Percentiles rank a stretch among this genome's conserved stretches.
phyloP scores from a whole-genome alignment of 2,113 vertebrate genomes.

The Trachemys scripta region DNA sequence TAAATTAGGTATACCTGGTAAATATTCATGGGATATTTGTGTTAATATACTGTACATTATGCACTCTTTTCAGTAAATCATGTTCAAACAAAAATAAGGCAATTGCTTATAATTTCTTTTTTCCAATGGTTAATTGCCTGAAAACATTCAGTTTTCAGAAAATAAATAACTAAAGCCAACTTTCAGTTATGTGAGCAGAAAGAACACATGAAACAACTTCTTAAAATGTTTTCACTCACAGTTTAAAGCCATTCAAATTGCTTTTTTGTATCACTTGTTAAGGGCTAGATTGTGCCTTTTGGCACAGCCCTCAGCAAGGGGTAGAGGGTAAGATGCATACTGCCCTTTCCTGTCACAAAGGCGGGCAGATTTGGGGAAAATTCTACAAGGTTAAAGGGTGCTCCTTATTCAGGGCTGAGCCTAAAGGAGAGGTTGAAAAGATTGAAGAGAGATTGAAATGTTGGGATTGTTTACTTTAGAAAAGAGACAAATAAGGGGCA shows the following conservation, averaged over 20 bases:
- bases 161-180: slow-evolving; percentile 47
- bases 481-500: not conserved
- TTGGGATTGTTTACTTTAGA: not conserved
- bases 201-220: slow-evolving; percentile 11
- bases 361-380: not conserved
- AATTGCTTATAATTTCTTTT: slow-evolving; percentile 34
- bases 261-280: not conserved
- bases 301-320: not conserved
- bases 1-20: slow-evolving; percentile 48
- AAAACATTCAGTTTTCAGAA: slow-evolving; percentile 45
- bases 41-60: slow-evolving; percentile 30
- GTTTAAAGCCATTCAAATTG: not conserved
- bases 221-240: not conserved
- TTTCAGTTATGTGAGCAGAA: slow-evolving; percentile 1
- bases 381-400: not conserved
- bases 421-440: not conserved
- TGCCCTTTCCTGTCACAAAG: not conserved
- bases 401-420: not conserved
- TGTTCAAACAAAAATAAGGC: slow-evolving; percentile 58
- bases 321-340: not conserved
- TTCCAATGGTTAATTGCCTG: slow-evolving; percentile 28
- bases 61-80: slow-evolving; percentile 47
- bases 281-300: not conserved
- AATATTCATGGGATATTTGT: slow-evolving; percentile 65
- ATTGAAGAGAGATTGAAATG: not conserved